Evolutionary conservation across 2,888 invertebrate species (phyloP).

Genomic region (Agrotis clavis): DNA sequence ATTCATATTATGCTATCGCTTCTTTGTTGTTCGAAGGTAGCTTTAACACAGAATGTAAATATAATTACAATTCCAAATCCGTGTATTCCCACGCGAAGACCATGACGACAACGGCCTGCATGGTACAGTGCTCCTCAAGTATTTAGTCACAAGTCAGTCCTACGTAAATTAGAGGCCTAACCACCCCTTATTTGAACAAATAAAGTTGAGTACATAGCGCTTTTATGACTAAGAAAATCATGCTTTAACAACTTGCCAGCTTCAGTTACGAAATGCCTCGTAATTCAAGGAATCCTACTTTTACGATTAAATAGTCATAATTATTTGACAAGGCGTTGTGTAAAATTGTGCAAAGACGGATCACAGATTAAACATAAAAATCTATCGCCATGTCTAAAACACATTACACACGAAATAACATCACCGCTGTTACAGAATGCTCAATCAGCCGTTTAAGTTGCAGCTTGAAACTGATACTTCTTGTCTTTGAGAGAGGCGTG

Average conservation of each 20-base stretch:
- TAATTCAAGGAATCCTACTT: slow-evolving; percentile 11
- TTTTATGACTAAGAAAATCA: slow-evolving; percentile 16
- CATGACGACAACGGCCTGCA: slow-evolving; percentile 68
- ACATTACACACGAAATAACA: background rate
- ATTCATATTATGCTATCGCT: slow-evolving; percentile 61
- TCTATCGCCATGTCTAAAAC: background rate
- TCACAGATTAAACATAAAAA: background rate
- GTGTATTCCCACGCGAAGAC: slow-evolving; percentile 81
- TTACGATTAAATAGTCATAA: slow-evolving; percentile 8
- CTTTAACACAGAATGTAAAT: slow-evolving; percentile 75
- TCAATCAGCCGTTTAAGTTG: background rate
- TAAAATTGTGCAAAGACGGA: slow-evolving; percentile 17
- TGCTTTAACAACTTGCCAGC: slow-evolving; percentile 6
- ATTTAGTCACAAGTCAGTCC: slow-evolving; percentile 14
- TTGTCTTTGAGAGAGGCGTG: background rate
- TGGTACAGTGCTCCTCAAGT: slow-evolving; percentile 28
- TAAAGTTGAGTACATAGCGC: background rate
- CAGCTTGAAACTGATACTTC: background rate
- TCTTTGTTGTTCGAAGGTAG: slow-evolving; percentile 70
- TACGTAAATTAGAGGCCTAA: background rate
- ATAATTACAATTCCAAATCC: slow-evolving; percentile 79
- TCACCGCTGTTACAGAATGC: background rate
- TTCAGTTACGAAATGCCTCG: slow-evolving; percentile 30
- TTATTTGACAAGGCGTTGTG: slow-evolving; percentile 8
- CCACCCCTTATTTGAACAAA: slow-evolving; percentile 16